Evolutionary conservation across 2,113 vertebrate genomes (phyloP), one percentile per base, ranked within the genome.

Genomic region (Pelusios castaneus): DNA sequence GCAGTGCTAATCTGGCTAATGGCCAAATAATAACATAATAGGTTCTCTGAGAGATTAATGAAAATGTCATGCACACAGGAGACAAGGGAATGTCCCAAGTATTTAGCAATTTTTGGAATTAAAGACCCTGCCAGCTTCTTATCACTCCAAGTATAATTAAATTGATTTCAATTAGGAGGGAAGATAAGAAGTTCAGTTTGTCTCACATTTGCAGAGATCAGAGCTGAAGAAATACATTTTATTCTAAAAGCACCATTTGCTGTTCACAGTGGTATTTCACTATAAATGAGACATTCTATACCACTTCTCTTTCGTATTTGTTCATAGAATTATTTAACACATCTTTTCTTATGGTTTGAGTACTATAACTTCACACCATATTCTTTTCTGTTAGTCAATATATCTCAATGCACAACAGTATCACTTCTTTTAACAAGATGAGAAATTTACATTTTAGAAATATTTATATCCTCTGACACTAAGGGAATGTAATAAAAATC

Each of bases 31-130:
- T 77, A 90, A 27, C 75, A 76, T 86, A 93, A 93, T 92, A 88
- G 41, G 29, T 47, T 96, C 63, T 85, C 86, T 81, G 34, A 87
- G 24, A 93, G 54, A 92, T 96, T 88, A 95, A 75, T 95, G 83
- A 89, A 78, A 90, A 87, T 85, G 22, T 83, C 77, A 70, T 77
- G 81, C 21, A 82, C 34, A 67, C 29, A 85, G 73, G 78, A 94
- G 29, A 60, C 34, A 67, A 84, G 75, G 86, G 38, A 90, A 92
- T 89, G 11, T 89, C 43, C 16, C 22, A 93, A 81, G 55, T 92
- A 86, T 80, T 95, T 94, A 84, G 45, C 17, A 56, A 1, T 85
- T 80, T 70, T 85, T n/a, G 91, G 49, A 97, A 85, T 94, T 92
- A 87, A 95, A 91, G 82, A 76, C 47, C 19, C 91, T 88, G 24